Evolutionary conservation across 2,797 vertebrate genomes (phyloP).

Genomic region (Podargus strigoides): DNA sequence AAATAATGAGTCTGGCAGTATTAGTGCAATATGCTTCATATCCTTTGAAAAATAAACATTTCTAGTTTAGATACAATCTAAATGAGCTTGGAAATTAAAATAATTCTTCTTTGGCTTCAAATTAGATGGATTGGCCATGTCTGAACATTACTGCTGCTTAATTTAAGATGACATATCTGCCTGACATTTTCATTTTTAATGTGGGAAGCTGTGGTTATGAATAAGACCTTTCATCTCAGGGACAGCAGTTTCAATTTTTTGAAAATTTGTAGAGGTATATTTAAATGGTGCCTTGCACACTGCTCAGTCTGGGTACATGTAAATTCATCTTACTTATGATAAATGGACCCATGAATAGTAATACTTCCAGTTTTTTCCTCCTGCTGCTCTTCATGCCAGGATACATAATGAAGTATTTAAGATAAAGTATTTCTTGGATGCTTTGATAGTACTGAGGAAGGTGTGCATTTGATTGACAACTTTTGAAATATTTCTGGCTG

Average conservation of each 20-base stretch:
- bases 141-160: constrained; percentile 67
- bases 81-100: constrained; percentile 42
- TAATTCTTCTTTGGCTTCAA: constrained; percentile 46
- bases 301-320: not conserved
- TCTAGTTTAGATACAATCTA: constrained; percentile 35
- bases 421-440: not conserved
- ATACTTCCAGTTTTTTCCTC: not conserved
- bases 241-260: constrained; percentile 6
- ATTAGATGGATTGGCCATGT: constrained; percentile 55
- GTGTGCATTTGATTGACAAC: not conserved
- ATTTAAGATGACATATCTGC: constrained; percentile 54
- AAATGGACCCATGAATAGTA: not conserved
- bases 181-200: constrained; percentile 70
- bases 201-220: constrained; percentile 43
- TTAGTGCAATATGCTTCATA: not conserved
- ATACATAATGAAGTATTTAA: not conserved
- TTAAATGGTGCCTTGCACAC: not conserved
- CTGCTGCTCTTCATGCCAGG: not conserved
- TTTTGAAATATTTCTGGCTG: not conserved
- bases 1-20: not conserved
- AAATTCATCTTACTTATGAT: constrained; percentile 10
- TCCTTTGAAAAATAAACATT: constrained; percentile 40
- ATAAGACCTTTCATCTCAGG: constrained; percentile 56
- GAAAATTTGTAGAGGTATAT: not conserved
- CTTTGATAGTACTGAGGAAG: not conserved